Evolutionary conservation across 2,888 invertebrate genomes (phyloP), one percentile per base, ranked within the genome.

Genomic region (Sepioteuthis lessoniana): DNA sequence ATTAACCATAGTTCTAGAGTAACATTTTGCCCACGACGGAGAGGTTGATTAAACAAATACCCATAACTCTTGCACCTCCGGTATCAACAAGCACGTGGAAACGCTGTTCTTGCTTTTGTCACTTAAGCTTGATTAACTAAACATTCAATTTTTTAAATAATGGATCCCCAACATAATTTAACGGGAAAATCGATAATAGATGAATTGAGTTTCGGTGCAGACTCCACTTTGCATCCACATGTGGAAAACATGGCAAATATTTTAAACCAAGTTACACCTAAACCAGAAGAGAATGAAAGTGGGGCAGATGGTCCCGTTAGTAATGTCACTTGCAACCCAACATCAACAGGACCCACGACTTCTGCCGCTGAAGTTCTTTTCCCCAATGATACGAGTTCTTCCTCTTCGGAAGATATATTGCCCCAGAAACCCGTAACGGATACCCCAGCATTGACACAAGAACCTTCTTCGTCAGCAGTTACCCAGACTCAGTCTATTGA

Each of bases 81-180:
- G n/a, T 4, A 76, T 35, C n/a, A 76, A 76, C 76, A 76, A 76
- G 5, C 60, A 8, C 25, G 21, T 25, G 8, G 31, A 31, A 35
- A n/a, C n/a, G n/a, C n/a, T 10, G 16, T 76, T 35, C 0, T n/a
- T 10, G 0, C 25, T 21, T 0, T 25, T 4, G 21, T 5, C 21
- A 55, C 47, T 47, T 19, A 47, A 25, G 3, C 21, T 28, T 25
- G 28, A 25, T 55, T 55, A 47, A 47, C 13, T 7, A 8, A 47
- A 47, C 16, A 16, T 55, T 25, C 0, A 5, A 25, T 25, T 55
- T 25, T 55, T 5, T 25, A 21, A 55, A 42, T 42, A 55, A 76
- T 76, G 76, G 76, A 76, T 76, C n/a, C n/a, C 16, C n/a, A 76
- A 76, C 76, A 13, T 76, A 35, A 35, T 76, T 10, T 76, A 76